Base-by-base conservation (phyloP, 2,888 invertebrate species). In the Julus scandinavius region DNA sequence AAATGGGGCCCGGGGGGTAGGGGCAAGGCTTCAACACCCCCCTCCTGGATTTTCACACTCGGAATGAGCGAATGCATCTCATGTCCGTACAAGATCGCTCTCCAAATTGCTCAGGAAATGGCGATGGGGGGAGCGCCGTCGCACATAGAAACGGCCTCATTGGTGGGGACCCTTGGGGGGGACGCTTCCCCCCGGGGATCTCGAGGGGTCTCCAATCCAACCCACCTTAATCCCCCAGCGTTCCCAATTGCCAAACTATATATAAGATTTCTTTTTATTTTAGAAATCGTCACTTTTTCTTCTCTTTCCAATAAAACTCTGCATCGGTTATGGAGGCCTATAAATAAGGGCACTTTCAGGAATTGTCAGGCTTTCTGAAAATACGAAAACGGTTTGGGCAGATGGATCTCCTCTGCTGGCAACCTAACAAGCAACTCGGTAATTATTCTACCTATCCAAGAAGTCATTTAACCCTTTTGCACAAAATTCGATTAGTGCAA, bases 101-200 rank as follows among this genome's bases (percentile, higher is more conserved):
- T 54, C 87, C 54, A 87, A 87, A 58, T 87, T 54, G 38, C 87
- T 87, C 54, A 87, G 87, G 87, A 80, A 87, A 83, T 87, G 87
- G 87, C 58, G 54, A 58, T 87, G 63, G 83, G 40, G 72, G 83
- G 72, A 83, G 83, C 80, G n/a, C 29, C 38, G 83, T 45, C 87
- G 80, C 87, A 54, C 87, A 87, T 87, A 87, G 87, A 87, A 87
- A 87, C 87, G 83, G 87, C 87, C 87, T 87, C 87, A 87, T 87
- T 87, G 87, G 83, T 63, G 54, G 40, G 84, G 84, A 29, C 38
- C 40, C 40, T 45, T 84, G 84, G 40, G 40, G 83, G 83, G 40
- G 17, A 6, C n/a, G 83, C 83, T 63, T 2, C 63, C 29, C 63
- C 63, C 63, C 63, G 63, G 63, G 63, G n/a, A n/a, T 63, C 17